phyloP scores from a whole-genome alignment of 2,113 vertebrate genomes.

The Lutjanus erythropterus region DNA sequence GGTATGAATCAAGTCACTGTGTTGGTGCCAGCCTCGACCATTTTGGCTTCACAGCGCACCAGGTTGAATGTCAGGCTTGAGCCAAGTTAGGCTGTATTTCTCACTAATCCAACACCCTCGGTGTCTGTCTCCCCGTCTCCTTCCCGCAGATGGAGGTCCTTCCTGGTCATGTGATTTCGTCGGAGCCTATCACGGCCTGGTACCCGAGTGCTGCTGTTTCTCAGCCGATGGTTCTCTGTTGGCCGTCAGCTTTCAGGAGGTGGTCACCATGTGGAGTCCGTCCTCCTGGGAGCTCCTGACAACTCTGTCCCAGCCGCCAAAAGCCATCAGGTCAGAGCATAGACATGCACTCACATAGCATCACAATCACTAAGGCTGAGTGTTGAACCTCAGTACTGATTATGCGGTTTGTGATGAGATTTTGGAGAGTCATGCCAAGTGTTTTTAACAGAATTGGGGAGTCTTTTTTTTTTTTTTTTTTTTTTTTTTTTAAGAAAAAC shows the following conservation, averaged over 20 bases:
- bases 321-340: conserved; percentile 87
- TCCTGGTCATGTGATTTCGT: conserved; percentile 97
- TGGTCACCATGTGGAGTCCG: conserved; percentile 93
- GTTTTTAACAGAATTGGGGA: too few species aligned
- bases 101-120: conserved; percentile 17
- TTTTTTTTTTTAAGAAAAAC: too few species aligned
- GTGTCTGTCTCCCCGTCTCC: conserved; percentile 7
- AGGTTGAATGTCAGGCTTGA: not conserved
- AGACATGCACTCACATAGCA: not conserved
- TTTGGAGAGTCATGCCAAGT: too few species aligned
- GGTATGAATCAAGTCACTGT: not conserved
- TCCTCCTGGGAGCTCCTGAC: conserved; percentile 92
- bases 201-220: conserved; percentile 91
- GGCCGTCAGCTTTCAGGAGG: conserved; percentile 92
- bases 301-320: conserved; percentile 94
- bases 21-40: conserved; percentile 11
- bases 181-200: conserved; percentile 91
- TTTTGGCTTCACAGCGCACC: not conserved
- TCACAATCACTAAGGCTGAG: not conserved
- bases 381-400: too few species aligned
- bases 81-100: not conserved
- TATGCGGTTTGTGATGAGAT: too few species aligned
- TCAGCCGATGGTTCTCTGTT: conserved; percentile 95
- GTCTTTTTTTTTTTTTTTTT: too few species aligned
- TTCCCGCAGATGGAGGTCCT: conserved; percentile 80